Conservation (phyloP, 1,140 invertebrate species). For the Drosophila lini region DNA sequence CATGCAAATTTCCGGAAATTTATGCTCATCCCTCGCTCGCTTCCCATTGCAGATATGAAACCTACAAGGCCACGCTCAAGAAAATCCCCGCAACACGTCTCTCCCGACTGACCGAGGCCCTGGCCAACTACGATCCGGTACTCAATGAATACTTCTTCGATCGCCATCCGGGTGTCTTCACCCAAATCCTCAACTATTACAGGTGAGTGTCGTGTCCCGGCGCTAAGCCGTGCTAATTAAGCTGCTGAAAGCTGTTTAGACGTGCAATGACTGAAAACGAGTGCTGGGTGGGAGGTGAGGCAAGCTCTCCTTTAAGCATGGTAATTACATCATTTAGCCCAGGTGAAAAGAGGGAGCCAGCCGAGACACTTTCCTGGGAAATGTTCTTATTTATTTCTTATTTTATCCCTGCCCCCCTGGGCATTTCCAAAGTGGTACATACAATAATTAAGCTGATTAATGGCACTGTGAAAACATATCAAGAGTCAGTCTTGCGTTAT, state of each 20-base stretch:
- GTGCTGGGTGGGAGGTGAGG: background rate
- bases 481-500: slow-evolving; percentile 30
- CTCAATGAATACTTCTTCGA: slow-evolving; percentile 99
- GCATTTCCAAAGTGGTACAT: slow-evolving; percentile 23
- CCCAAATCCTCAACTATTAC: slow-evolving; percentile 96
- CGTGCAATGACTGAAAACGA: slow-evolving; percentile 34
- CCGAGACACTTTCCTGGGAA: slow-evolving; percentile 3
- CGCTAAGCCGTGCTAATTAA: slow-evolving; percentile 14
- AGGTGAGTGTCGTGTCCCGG: slow-evolving; percentile 85
- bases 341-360: no score
- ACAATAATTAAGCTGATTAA: slow-evolving; percentile 27
- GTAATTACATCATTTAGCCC: slow-evolving; percentile 38
- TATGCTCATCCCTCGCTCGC: slow-evolving; percentile 4
- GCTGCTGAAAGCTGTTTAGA: slow-evolving; percentile 31
- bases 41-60: slow-evolving; percentile 91
- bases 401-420: slow-evolving; percentile 1
- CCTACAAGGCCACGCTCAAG: slow-evolving; percentile 96
- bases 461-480: slow-evolving; percentile 23
- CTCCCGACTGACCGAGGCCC: slow-evolving; percentile 93
- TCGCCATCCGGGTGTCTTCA: slow-evolving; percentile 98
- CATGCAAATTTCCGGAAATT: slow-evolving; percentile 51
- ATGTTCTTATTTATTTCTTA: slow-evolving; percentile 1
- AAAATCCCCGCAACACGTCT: slow-evolving; percentile 97
- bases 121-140: slow-evolving; percentile 97
- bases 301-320: background rate